These are phyloP conservation scores for Amblyteles armatorius DNA, from an alignment of 2,888 invertebrate genomes.

Conservation along the genomic window DNA sequence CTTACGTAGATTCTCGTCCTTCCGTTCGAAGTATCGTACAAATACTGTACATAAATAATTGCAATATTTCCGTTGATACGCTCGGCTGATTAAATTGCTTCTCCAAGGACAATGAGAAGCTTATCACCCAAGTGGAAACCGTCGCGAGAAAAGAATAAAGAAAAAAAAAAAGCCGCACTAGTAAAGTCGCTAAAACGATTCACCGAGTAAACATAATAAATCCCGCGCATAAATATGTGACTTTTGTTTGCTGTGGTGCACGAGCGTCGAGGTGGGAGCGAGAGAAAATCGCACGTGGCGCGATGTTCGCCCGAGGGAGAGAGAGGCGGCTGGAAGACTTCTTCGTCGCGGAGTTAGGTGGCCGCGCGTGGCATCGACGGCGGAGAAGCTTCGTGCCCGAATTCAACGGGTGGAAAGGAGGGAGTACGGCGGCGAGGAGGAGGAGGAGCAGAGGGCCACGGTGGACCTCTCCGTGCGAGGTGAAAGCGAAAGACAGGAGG, in stretches of 20 bases:
- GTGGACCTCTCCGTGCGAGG: constrained; percentile 63
- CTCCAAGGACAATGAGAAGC: constrained; percentile 1
- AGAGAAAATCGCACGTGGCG: constrained; percentile 27
- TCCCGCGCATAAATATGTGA: not conserved
- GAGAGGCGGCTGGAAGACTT: constrained; percentile 37
- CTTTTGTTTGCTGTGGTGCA: constrained; percentile 35
- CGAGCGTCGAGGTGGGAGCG: constrained; percentile 33
- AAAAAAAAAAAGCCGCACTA: not conserved
- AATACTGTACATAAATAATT: not conserved
- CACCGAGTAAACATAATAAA: constrained; percentile 13
- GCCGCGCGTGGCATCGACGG: constrained; percentile 61
- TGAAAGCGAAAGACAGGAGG: constrained; percentile 76
- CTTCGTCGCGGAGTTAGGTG: constrained; percentile 53
- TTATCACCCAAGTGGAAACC: not conserved
- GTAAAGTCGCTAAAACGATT: not conserved
- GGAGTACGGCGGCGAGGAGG: constrained; percentile 51
- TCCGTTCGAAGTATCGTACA: too few species aligned
- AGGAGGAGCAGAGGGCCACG: constrained; percentile 51
- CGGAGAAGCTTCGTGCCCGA: constrained; percentile 36
- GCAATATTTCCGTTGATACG: constrained; percentile 1
- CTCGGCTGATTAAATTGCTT: not conserved
- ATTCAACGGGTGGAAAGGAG: constrained; percentile 15
- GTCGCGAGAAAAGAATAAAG: not conserved
- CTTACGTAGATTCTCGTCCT: too few species aligned
- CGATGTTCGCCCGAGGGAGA: constrained; percentile 4